A percentile compares a stretch with the other conserved stretches of the same genome.
Conservation (phyloP, 2,113 vertebrate species). For the Egretta garzetta region DNA sequence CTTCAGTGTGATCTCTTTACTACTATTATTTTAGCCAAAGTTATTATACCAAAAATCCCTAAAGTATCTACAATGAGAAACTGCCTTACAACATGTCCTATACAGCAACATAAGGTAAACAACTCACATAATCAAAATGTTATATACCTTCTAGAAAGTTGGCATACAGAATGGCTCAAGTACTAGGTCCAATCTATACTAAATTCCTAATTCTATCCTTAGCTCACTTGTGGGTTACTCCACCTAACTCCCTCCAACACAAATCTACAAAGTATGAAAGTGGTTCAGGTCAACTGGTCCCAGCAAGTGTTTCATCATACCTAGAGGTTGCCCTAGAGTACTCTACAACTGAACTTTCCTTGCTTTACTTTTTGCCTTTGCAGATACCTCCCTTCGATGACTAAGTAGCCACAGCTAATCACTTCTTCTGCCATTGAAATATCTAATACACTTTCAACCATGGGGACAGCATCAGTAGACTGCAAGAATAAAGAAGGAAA, state of each 20-base stretch:
- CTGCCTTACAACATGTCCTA: neutral
- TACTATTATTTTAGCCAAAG: neutral
- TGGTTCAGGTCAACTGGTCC: neutral
- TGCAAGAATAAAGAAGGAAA: neutral
- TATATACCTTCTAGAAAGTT: neutral
- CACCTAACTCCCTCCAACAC: neutral
- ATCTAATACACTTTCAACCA: neutral
- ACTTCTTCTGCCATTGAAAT: neutral
- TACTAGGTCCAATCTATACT: neutral
- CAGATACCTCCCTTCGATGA: neutral
- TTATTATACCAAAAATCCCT: neutral
- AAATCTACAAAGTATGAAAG: neutral
- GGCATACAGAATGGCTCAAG: neutral
- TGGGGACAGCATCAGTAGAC: rapidly evolving
- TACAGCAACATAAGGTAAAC: neutral
- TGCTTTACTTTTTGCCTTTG: neutral
- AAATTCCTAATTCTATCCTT: neutral
- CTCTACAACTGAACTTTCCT: neutral
- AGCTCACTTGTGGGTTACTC: neutral
- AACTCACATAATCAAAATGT: neutral
- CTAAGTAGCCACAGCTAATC: neutral
- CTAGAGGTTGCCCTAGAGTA: neutral
- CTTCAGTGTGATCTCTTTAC: neutral
- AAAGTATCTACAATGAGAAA: neutral
- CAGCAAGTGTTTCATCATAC: neutral